Evolutionary conservation across 2,888 invertebrate genomes (phyloP).

Genomic region (Drosophila neutralis): DNA sequence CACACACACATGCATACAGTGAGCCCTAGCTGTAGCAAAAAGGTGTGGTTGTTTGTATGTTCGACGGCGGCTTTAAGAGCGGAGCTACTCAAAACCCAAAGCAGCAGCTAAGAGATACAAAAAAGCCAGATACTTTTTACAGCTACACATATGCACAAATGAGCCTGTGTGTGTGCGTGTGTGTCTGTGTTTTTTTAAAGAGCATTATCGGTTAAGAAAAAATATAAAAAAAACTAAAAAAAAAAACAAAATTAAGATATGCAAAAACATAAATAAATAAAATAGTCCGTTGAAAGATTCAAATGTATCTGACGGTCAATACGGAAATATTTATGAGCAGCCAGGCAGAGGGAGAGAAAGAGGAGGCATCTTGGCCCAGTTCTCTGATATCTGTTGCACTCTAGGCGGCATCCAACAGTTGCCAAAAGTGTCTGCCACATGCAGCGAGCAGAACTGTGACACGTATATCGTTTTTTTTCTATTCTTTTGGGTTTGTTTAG

Average conservation of each 20-base stretch:
- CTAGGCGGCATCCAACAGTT: slow-evolving; percentile 12
- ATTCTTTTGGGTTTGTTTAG: neutral
- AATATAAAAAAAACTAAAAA: neutral
- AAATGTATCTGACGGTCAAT: slow-evolving; percentile 50
- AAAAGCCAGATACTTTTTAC: neutral
- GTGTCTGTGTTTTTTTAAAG: slow-evolving; percentile 9
- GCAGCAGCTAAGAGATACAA: slow-evolving; percentile 61
- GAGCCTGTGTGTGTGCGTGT: slow-evolving; percentile 23
- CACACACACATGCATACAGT: slow-evolving; percentile 13
- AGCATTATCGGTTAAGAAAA: slow-evolving; percentile 17
- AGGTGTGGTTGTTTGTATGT: slow-evolving; percentile 78
- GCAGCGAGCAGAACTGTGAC: slow-evolving; percentile 10
- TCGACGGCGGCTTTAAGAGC: slow-evolving; percentile 62
- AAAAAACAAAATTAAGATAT: slow-evolving; percentile 15
- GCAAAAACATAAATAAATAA: slow-evolving; percentile 22
- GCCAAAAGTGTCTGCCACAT: slow-evolving; percentile 43
- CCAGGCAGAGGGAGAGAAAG: neutral
- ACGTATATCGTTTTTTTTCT: neutral
- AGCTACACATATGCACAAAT: neutral
- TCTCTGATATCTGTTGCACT: slow-evolving; percentile 43
- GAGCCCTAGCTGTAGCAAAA: slow-evolving; percentile 49
- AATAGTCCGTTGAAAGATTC: slow-evolving; percentile 26
- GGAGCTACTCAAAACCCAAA: slow-evolving; percentile 28
- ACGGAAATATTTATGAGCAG: slow-evolving; percentile 4
- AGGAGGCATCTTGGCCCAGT: slow-evolving; percentile 18